Evolutionary conservation across 37 sponge, comb jelly and placozoan genomes (phyloP).

Genomic region (Geodia barretti): DNA sequence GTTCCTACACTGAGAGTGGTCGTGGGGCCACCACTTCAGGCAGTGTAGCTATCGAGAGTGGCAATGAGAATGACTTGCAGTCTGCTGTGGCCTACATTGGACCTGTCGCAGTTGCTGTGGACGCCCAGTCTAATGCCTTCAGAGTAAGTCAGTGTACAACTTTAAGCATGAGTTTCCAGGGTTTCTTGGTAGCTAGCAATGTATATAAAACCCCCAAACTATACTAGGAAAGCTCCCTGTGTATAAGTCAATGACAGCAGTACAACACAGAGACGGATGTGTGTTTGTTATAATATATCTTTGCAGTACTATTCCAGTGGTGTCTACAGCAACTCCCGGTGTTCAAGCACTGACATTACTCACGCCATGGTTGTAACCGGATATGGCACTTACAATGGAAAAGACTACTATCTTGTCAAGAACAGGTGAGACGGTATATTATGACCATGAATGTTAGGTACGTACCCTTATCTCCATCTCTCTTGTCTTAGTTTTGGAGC

Average conservation of each 20-base stretch:
- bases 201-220: too few relatives aligned
- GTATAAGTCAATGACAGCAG: too few relatives aligned
- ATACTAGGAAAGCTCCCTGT: too few relatives aligned
- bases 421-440: slow-evolving; percentile 49
- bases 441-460: too few relatives aligned
- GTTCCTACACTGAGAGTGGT: slow-evolving; percentile 32
- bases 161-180: not conserved
- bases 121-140: slow-evolving; percentile 8
- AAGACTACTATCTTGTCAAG: slow-evolving; percentile 65
- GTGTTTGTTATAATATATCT: not conserved
- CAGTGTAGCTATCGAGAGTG: slow-evolving; percentile 7
- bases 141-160: too few relatives aligned
- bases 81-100: slow-evolving; percentile 36
- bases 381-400: slow-evolving; percentile 38
- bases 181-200: not conserved
- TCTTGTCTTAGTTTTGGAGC: slow-evolving; percentile 42
- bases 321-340: slow-evolving; percentile 49
- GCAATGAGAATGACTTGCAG: slow-evolving; percentile 12
- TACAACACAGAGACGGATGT: too few relatives aligned
- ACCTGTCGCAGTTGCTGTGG: slow-evolving; percentile 28
- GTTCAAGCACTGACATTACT: slow-evolving; percentile 37
- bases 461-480: too few relatives aligned
- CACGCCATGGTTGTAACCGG: slow-evolving; percentile 61
- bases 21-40: slow-evolving; percentile 12
- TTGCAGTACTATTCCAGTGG: slow-evolving; percentile 55